Conservation (phyloP, 1,140 invertebrate genomes). For the Ceratosolen solmsi region DNA sequence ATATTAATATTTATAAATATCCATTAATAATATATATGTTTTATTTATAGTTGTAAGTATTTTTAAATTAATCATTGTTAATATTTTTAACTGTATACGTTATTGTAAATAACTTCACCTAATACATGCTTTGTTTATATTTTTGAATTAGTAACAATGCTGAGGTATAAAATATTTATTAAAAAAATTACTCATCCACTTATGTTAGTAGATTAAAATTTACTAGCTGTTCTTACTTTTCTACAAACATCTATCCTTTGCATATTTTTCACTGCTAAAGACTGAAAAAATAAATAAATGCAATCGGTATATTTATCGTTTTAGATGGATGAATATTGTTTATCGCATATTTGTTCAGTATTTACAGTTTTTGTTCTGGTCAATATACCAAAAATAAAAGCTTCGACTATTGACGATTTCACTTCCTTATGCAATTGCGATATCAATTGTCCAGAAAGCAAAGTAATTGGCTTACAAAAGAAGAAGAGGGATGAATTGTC, state of each 20-base stretch:
- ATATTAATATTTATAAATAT: no score
- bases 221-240: background rate
- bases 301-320: slow-evolving; percentile 1
- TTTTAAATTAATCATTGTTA: no score
- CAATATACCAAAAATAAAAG: background rate
- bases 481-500: slow-evolving; percentile 49
- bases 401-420: background rate
- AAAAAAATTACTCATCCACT: background rate
- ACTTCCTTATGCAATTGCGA: slow-evolving; percentile 62
- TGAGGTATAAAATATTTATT: background rate
- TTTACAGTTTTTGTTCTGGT: slow-evolving; percentile 27
- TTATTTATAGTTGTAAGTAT: no score
- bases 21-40: no score
- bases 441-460: slow-evolving; percentile 59
- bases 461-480: slow-evolving; percentile 58
- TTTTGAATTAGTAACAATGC: background rate
- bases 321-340: slow-evolving; percentile 41
- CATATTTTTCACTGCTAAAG: background rate
- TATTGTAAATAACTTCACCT: background rate
- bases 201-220: background rate
- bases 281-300: slow-evolving; percentile 39
- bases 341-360: slow-evolving; percentile 33
- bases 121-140: background rate
- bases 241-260: background rate
- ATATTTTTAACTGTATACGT: background rate